These are phyloP conservation scores for Cepaea hortensis DNA, from an alignment of 2,888 invertebrate species.

Conservation along the genomic window DNA sequence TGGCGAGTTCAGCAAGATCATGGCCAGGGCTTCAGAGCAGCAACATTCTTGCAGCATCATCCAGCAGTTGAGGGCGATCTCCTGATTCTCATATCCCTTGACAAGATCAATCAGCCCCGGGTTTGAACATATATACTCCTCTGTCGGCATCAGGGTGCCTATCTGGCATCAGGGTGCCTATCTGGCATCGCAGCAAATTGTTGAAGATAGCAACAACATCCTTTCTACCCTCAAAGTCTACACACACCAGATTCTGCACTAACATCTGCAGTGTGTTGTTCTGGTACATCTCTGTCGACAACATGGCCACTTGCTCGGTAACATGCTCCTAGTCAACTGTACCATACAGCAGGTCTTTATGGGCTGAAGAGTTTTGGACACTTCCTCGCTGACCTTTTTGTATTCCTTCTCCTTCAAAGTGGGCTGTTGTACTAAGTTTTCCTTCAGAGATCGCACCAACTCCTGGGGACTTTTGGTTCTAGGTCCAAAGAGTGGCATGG, in stretches of 20 bases:
- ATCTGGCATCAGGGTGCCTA: slow-evolving; percentile 99
- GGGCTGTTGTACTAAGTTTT: slow-evolving; percentile 80
- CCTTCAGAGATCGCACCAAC: slow-evolving; percentile 93
- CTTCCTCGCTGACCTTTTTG: slow-evolving; percentile 85
- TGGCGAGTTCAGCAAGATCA: slow-evolving; percentile 97
- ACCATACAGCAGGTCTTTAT: slow-evolving; percentile 99
- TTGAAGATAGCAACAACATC: slow-evolving; percentile 99
- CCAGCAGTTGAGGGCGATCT: slow-evolving; percentile 98
- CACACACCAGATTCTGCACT: slow-evolving; percentile 86
- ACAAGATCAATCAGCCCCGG: slow-evolving; percentile 97
- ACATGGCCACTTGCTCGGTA: slow-evolving; percentile 79
- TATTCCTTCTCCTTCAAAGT: slow-evolving; percentile 64
- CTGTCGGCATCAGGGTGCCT: slow-evolving; percentile 90
- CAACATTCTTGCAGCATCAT: slow-evolving; percentile 99
- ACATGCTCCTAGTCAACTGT: slow-evolving; percentile 92
- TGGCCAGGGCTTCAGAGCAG: slow-evolving; percentile 97
- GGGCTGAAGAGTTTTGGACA: slow-evolving; percentile 94
- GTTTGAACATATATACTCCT: slow-evolving; percentile 98
- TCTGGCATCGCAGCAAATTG: slow-evolving; percentile 97
- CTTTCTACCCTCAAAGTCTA: slow-evolving; percentile 94
- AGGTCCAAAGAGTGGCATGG: slow-evolving; percentile 88
- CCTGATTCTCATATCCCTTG: slow-evolving; percentile 97
- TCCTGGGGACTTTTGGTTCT: slow-evolving; percentile 98
- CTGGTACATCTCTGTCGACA: slow-evolving; percentile 94
- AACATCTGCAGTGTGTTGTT: slow-evolving; percentile 92